Evolutionary conservation across 2,797 vertebrate species (phyloP), one percentile per base, ranked within the genome.

Genomic region (Coccyzus lansbergi): DNA sequence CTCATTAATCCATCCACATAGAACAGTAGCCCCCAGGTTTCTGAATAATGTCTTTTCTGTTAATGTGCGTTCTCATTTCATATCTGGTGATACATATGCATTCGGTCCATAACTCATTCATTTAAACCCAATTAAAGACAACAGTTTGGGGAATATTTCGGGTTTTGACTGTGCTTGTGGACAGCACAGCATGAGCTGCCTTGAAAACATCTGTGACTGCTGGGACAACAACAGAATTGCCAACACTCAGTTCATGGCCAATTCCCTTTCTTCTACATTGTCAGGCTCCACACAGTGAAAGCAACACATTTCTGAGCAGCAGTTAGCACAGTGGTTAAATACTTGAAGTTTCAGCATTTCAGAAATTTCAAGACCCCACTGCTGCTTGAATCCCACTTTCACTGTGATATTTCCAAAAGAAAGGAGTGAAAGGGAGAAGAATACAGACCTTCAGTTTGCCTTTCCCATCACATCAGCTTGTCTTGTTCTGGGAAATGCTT

Each of bases 191-290:
- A 68, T 2, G 3, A 85, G 46, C 63, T 92, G 83, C 84, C 86
- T 92, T 62, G 60, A 79, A 85, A 90, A 92, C 64, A 70, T 68
- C 92, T 86, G 83, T 77, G 77, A 38, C 60, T 80, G 56, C 86
- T 87, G 53, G 38, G 81, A 51, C 78, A 89, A 13, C 0, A 0
- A 10, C 8, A 38, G 71, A 77, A 71, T 70, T 78, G 26, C 55
- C 71, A 90, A 33, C 49, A 44, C 36, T 53, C 42, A 14, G 0
- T 90, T 91, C 71, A 14, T 8, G 21, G 82, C 71, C 64, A 58
- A n/a, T 74, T 79, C 5, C 42, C 56, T 92, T 84, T 21, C 26
- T 63, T 82, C 67, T 83, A 71, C 77, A 92, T 83, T 83, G 53
- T 60, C 36, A 85, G 67, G 52, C 46, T 83, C 14, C 31, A 26